Evolutionary conservation across 2,888 invertebrate genomes (phyloP), one percentile per base, ranked within the genome.

Genomic region (Heliconius ethilla): DNA sequence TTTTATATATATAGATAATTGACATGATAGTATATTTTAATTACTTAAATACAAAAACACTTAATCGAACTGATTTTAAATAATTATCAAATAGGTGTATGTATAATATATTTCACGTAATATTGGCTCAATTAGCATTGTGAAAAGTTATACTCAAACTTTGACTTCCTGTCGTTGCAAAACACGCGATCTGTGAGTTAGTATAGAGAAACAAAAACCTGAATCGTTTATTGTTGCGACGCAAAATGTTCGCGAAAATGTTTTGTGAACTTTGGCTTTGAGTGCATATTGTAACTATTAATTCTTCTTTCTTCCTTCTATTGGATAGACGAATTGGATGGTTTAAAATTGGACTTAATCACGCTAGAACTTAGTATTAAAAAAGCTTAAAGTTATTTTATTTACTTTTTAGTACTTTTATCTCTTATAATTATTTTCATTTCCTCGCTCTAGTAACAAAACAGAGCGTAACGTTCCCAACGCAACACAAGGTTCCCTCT

Each of bases 101-200:
- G 22, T 55, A 22, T 33, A 29, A 29, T 29, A 33, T 55, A 59
- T n/a, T 59, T 59, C 10, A n/a, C 9, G 1, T 59, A 59, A 59
- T 59, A 25, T 69, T 25, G 6, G 7, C 9, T 25, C 13, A 37
- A 67, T 67, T 13, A 0, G 22, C 55, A 55, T 69, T 40, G 15
- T 69, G 40, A 22, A 51, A 76, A 76, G 15, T 69, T 25, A 76
- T 73, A 45, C 73, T 70, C 18, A 55, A 77, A 76, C 72, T 70
- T 77, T 79, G 75, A 76, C 77, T 66, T n/a, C 11, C 59, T 76
- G 77, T 70, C 70, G 67, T 66, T 70, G 65, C 10, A 45, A n/a
- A 51, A 37, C 80, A 81, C 79, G 81, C 81, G 76, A 81, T 81
- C 25, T 33, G 67, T 62, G 79, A 81, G 77, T 79, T 79, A 79